A percentile compares a stretch with the other conserved stretches of the same genome.
Conservation (phyloP, 2,797 vertebrate species). For the Chlorospingus semifuscus region DNA sequence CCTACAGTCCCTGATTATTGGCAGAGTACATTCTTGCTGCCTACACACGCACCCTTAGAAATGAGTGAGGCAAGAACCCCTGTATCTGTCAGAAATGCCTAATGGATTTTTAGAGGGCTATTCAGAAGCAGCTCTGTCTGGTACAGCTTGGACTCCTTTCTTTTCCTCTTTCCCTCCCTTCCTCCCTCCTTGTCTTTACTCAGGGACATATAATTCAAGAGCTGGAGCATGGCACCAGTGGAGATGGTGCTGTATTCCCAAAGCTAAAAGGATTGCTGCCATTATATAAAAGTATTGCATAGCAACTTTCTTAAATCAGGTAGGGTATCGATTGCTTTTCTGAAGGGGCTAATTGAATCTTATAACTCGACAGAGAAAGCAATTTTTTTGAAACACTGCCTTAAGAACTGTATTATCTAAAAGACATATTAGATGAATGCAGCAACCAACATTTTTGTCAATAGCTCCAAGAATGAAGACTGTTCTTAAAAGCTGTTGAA, state of each 20-base stretch:
- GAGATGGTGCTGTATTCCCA: background rate
- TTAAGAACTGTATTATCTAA: background rate
- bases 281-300: background rate
- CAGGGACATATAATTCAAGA: background rate
- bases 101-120: background rate
- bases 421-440: background rate
- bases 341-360: slow-evolving; percentile 23
- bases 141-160: background rate
- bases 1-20: background rate
- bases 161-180: background rate
- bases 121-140: background rate
- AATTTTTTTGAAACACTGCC: background rate
- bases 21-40: background rate
- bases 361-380: background rate
- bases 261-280: background rate
- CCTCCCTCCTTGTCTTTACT: background rate
- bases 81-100: background rate
- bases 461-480: background rate
- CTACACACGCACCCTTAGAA: background rate
- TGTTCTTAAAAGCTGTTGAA: background rate
- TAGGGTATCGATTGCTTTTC: background rate
- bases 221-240: background rate
- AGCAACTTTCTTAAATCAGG: slow-evolving; percentile 17
- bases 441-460: background rate
- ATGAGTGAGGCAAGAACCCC: background rate